Percentiles rank a stretch among this genome's conserved stretches.
These are phyloP conservation scores for Spea bombifrons DNA, from an alignment of 2,113 vertebrate genomes.

Conservation along the genomic window DNA sequence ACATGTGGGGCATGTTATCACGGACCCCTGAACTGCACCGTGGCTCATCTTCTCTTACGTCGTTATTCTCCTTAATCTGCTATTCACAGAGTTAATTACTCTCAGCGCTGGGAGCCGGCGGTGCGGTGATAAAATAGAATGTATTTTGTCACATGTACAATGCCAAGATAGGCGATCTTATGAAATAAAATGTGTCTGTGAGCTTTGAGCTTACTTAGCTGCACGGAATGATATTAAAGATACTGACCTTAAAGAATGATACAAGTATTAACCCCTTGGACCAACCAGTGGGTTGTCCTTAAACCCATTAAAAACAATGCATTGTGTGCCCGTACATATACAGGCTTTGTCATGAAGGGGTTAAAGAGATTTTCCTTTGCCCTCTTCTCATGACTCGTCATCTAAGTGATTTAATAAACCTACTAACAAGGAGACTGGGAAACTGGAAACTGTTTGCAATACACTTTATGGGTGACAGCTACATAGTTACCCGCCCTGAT, in stretches of 20 bases:
- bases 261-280: background rate
- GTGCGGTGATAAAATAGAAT: slow-evolving; percentile 37
- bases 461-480: background rate
- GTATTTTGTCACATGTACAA: slow-evolving; percentile 40
- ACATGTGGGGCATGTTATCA: background rate
- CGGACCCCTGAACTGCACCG: background rate
- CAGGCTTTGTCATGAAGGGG: background rate
- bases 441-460: slow-evolving; percentile 1
- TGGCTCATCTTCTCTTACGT: slow-evolving; percentile 4
- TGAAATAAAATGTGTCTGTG: slow-evolving; percentile 40
- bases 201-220: slow-evolving; percentile 20
- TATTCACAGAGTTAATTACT: slow-evolving; percentile 35
- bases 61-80: slow-evolving; percentile 24
- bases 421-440: slow-evolving; percentile 47
- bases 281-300: no score
- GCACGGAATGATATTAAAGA: slow-evolving; percentile 37
- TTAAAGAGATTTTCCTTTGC: slow-evolving; percentile 38
- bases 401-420: slow-evolving; percentile 49
- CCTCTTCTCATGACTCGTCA: slow-evolving; percentile 23
- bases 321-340: no score
- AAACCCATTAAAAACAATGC: no score
- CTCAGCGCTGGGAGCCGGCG: slow-evolving; percentile 15
- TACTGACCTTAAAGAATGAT: slow-evolving; percentile 41
- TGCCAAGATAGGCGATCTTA: slow-evolving; percentile 42
- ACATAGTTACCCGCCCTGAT: background rate